Conservation (phyloP, 2,797 vertebrate species). For the Eurystomus glaucurus region DNA sequence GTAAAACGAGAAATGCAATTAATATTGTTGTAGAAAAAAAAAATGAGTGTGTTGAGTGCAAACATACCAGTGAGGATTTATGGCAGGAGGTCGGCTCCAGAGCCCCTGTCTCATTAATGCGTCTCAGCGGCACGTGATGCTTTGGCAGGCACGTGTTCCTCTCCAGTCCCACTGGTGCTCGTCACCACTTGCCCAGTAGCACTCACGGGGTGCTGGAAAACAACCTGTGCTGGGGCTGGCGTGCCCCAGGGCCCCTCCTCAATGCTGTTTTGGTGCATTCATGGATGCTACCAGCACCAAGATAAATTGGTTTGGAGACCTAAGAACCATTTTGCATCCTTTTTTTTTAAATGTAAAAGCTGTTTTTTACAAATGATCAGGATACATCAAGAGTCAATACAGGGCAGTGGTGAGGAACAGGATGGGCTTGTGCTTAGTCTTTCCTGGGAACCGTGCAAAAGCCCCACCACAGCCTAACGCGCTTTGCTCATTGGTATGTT, state of each 20-base stretch:
- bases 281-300: neutral
- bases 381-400: neutral
- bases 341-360: neutral
- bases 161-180: accelerated
- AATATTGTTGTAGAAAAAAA: neutral
- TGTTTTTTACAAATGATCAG: neutral
- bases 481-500: neutral
- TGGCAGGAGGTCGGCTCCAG: neutral
- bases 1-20: neutral
- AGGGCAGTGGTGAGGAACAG: neutral
- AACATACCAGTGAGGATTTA: neutral
- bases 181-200: accelerated
- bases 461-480: accelerated
- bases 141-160: accelerated
- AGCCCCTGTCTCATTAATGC: neutral
- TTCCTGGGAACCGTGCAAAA: neutral
- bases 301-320: neutral
- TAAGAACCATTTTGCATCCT: neutral
- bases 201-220: neutral
- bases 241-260: neutral
- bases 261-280: neutral
- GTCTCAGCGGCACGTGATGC: neutral
- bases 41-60: neutral
- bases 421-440: neutral
- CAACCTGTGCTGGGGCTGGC: neutral